Evolutionary conservation across 2,888 invertebrate genomes (phyloP).

Genomic region (Lymantria dispar): DNA sequence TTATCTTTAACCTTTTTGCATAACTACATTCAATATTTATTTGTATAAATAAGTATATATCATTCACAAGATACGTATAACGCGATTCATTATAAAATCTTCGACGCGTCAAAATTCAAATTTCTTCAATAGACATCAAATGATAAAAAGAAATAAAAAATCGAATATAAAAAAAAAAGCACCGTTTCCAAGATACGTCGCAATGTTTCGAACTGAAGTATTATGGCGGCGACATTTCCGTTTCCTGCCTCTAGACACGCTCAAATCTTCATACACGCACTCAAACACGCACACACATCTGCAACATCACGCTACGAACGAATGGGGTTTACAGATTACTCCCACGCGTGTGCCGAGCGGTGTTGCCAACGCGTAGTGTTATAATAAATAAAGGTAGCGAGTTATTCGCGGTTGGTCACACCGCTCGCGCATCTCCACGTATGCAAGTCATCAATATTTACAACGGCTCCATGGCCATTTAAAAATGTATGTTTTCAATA

Average conservation of each 20-base stretch:
- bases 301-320: slow-evolving; percentile 45
- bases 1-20: neutral
- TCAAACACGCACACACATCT: slow-evolving; percentile 25
- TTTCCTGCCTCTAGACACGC: slow-evolving; percentile 11
- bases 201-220: slow-evolving; percentile 16
- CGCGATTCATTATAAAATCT: no score
- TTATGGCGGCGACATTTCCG: slow-evolving; percentile 14
- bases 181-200: slow-evolving; percentile 33
- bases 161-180: slow-evolving; percentile 27
- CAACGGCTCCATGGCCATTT: slow-evolving; percentile 51
- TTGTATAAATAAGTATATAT: no score
- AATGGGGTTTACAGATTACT: slow-evolving; percentile 63
- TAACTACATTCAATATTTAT: neutral
- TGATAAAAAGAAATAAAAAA: slow-evolving; percentile 24
- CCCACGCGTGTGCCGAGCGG: slow-evolving; percentile 20
- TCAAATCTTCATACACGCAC: slow-evolving; percentile 23
- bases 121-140: slow-evolving; percentile 23
- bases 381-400: slow-evolving; percentile 2
- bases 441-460: slow-evolving; percentile 49
- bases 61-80: no score
- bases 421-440: slow-evolving; percentile 27
- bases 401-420: slow-evolving; percentile 11
- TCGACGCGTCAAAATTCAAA: neutral
- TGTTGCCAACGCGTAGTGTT: slow-evolving; percentile 13
- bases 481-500: slow-evolving; percentile 32